A percentile compares a stretch with the other conserved stretches of the same genome.
Conservation (phyloP, 2,113 vertebrate species). For the Myotis brandtii region DNA sequence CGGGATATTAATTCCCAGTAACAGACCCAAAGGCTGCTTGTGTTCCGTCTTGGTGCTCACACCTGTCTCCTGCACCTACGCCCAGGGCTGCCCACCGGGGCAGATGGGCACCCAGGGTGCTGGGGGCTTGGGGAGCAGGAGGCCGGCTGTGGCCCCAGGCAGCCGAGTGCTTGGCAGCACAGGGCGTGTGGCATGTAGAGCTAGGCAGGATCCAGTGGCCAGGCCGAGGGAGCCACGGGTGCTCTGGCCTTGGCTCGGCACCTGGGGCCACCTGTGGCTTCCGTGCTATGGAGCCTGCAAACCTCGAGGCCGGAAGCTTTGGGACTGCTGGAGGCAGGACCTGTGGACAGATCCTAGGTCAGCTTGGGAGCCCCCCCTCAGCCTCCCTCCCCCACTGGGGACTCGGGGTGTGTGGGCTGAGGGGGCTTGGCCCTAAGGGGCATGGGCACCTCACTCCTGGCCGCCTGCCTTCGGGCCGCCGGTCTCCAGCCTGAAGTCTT, state of each 20-base stretch:
- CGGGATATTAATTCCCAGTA: neutral
- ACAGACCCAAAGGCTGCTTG: neutral
- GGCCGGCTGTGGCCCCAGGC: constrained; percentile 85
- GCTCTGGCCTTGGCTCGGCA: neutral
- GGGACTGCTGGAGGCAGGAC: neutral
- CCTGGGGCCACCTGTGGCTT: constrained; percentile 73
- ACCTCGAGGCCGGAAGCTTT: constrained; percentile 75
- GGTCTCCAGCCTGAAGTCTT: neutral
- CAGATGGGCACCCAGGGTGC: constrained; percentile 43
- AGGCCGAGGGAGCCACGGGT: neutral
- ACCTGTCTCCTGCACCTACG: neutral
- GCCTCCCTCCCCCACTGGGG: neutral
- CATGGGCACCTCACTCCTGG: neutral
- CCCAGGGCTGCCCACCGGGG: neutral
- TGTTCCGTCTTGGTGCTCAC: neutral
- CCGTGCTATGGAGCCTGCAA: neutral
- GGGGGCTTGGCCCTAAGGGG: neutral
- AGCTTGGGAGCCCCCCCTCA: neutral
- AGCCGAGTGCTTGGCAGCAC: neutral
- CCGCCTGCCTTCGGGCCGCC: too few relatives aligned
- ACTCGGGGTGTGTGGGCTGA: neutral
- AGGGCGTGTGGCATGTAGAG: fast-evolving
- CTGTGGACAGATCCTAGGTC: neutral
- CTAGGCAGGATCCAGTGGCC: neutral
- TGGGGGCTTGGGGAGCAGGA: constrained; percentile 86